Evolutionary conservation across 2,113 vertebrate species (phyloP).

Genomic region (Sinosuthora webbiana): DNA sequence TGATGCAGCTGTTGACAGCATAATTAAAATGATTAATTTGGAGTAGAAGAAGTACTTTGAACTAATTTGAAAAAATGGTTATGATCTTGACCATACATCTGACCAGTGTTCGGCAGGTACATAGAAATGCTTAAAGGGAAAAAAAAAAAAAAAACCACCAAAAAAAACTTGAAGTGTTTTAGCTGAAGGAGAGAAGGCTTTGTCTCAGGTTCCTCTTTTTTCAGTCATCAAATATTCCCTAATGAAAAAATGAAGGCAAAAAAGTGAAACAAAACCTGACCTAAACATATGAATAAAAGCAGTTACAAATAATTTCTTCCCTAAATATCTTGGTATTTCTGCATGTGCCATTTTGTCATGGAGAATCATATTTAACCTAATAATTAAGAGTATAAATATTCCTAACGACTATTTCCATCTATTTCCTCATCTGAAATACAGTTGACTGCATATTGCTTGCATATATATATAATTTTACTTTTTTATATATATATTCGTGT

Average conservation of each 20-base stretch:
- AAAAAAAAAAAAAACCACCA: neutral
- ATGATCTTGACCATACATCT: conserved; percentile 23
- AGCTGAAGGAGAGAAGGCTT: neutral
- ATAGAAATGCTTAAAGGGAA: neutral
- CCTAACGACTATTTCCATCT: neutral
- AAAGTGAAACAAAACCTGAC: neutral
- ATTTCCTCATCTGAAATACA: neutral
- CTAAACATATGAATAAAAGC: neutral
- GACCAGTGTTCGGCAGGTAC: neutral
- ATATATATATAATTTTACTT: neutral
- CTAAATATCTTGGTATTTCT: neutral
- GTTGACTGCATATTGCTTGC: neutral
- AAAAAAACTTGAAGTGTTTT: neutral
- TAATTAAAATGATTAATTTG: conserved; percentile 77
- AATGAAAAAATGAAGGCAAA: neutral
- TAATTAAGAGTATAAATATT: neutral
- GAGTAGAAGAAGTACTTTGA: conserved; percentile 52
- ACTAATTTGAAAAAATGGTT: conserved; percentile 60
- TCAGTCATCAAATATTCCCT: neutral
- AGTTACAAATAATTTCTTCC: neutral
- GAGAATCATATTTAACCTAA: neutral
- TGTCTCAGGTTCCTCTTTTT: neutral
- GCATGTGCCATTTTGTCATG: neutral
- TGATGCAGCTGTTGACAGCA: conserved; percentile 69
- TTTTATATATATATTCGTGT: accelerated